Percentiles rank a stretch among this genome's conserved stretches.
Conservation (phyloP, 2,113 vertebrate genomes). For the Crypturellus undulatus region DNA sequence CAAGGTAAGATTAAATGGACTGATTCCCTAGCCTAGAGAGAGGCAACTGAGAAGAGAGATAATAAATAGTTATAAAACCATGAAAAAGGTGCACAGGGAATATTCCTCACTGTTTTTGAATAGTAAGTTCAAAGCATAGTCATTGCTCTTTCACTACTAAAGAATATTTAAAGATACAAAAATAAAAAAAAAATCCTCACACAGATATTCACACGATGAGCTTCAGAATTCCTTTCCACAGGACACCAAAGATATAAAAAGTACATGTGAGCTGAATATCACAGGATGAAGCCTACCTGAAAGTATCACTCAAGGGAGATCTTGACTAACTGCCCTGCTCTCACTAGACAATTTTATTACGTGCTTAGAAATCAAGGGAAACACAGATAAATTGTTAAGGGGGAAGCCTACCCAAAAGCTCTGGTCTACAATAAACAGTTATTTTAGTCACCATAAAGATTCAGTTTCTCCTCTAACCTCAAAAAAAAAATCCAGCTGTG, state of each 20-base stretch:
- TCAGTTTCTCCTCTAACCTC: not conserved
- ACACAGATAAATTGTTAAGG: not conserved
- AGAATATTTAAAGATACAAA: not conserved
- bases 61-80: not conserved
- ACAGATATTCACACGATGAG: not conserved
- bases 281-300: not conserved
- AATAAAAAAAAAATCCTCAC: not conserved
- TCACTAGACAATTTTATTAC: not conserved
- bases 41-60: not conserved
- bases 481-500: not conserved
- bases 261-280: not conserved
- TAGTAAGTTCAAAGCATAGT: not conserved
- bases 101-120: not conserved
- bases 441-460: not conserved
- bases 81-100: not conserved
- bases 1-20: not conserved
- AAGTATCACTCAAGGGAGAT: not conserved
- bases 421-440: not conserved
- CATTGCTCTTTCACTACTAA: not conserved
- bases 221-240: not conserved
- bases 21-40: not conserved
- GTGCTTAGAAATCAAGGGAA: not conserved
- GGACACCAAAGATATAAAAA: not conserved
- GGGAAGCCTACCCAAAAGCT: not conserved
- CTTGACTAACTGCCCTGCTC: not conserved